Conservation (phyloP, 1,140 invertebrate species). For the Leptestheria dahalacensis region DNA sequence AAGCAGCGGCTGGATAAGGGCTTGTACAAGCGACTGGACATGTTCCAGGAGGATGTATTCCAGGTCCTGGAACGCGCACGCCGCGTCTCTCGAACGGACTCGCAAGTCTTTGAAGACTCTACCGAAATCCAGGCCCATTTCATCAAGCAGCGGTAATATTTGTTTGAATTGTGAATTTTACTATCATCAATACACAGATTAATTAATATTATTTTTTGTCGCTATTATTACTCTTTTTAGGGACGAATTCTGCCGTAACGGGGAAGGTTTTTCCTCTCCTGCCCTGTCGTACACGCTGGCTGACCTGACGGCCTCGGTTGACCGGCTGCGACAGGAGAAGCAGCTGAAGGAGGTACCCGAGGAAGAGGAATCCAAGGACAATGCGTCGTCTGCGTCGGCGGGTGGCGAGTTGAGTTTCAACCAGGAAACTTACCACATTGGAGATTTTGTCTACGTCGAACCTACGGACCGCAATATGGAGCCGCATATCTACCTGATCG, state of each 20-base stretch:
- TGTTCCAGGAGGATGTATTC: conserved; percentile 94
- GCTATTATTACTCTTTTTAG: conserved; percentile 26
- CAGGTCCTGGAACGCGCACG: conserved; percentile 80
- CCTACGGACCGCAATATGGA: conserved; percentile 60
- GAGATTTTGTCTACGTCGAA: conserved; percentile 83
- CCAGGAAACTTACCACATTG: conserved; percentile 56
- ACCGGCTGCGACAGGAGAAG: conserved; percentile 59
- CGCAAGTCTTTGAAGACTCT: conserved; percentile 86
- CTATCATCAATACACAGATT: not conserved
- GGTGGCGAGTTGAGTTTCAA: conserved; percentile 42
- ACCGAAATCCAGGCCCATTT: conserved; percentile 87
- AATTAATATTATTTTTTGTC: no score
- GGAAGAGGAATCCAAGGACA: conserved; percentile 39
- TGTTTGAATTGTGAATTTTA: no score
- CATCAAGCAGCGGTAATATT: conserved; percentile 38
- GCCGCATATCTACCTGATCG: conserved; percentile 73
- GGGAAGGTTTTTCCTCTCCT: conserved; percentile 66
- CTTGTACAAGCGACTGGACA: conserved; percentile 78
- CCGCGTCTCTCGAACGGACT: conserved; percentile 71
- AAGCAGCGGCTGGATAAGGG: conserved; percentile 71
- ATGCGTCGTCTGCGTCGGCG: conserved; percentile 22
- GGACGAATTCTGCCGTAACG: conserved; percentile 53
- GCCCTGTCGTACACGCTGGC: conserved; percentile 64
- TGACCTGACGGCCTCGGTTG: conserved; percentile 53
- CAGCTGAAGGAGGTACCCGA: conserved; percentile 48